Conservation (phyloP, 2,888 invertebrate genomes). For the Aspidiotus rigidus region DNA sequence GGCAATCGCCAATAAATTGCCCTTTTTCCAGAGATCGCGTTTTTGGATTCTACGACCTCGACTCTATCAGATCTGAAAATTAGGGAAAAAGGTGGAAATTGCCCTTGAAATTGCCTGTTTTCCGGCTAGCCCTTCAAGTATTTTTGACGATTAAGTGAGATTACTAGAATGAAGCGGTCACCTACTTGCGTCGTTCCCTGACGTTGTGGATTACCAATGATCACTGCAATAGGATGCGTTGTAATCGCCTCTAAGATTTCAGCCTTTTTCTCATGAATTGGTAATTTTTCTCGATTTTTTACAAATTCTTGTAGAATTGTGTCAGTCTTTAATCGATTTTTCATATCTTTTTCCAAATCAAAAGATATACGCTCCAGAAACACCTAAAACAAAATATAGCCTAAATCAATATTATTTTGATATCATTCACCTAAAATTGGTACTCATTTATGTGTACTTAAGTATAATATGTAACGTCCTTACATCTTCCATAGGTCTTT, state of each 20-base stretch:
- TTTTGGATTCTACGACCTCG: too few relatives aligned
- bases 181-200: conserved; percentile 79
- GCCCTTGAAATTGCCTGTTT: too few relatives aligned
- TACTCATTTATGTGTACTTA: too few relatives aligned
- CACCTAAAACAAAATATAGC: conserved; percentile 42
- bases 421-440: too few relatives aligned
- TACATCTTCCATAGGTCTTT: conserved; percentile 64
- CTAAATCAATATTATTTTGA: too few relatives aligned
- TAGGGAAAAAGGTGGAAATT: too few relatives aligned
- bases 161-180: conserved; percentile 41
- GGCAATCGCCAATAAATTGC: too few relatives aligned
- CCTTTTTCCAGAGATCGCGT: too few relatives aligned
- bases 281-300: conserved; percentile 58
- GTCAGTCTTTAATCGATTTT: conserved; percentile 56
- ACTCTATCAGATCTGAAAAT: too few relatives aligned
- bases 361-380: conserved; percentile 53
- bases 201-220: conserved; percentile 92
- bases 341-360: conserved; percentile 58
- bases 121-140: too few relatives aligned
- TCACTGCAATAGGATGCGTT: conserved; percentile 83
- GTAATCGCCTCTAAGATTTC: conserved; percentile 78
- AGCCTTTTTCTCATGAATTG: conserved; percentile 64
- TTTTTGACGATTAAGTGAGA: neutral
- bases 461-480: neutral
- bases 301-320: conserved; percentile 46